Base-by-base conservation (phyloP, 2,888 invertebrate genomes). In the Aromia moschata region DNA sequence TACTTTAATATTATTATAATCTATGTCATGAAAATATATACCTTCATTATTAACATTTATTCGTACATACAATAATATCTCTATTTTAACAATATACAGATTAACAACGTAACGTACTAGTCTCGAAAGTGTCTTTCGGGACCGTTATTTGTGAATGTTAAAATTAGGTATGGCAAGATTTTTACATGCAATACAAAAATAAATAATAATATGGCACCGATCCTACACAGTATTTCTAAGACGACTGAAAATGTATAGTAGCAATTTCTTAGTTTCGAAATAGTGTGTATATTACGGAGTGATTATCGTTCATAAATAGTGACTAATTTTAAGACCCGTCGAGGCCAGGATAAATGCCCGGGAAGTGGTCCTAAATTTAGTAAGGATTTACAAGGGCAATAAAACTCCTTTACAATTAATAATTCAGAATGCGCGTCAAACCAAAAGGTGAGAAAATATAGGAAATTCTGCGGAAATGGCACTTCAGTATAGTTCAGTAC, bases 161-260 rank as follows among this genome's bases (percentile, higher is more conserved):
- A 58, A 47, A 15, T 53, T 57, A 56, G 17, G 60, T 65, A 71
- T 71, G 70, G 70, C 70, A 71, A 71, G 70, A 70, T 60, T 56
- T 56, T 43, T 47, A 58, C 40, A 56, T 52, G 58, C 55, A 58
- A 62, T 49, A 58, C 52, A 64, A 60, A 59, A 66, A 66, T 65
- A 64, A 70, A 65, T 62, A 70, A 65, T 62, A 62, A 67, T 70
- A 70, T 70, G 70, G 70, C 70, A 70, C 70, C 64, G 51, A 52
- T 38, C 41, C 31, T 40, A 52, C 41, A 41, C 52, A 58, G 20
- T 59, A 59, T 53, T 56, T 56, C 18, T 36, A 18, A 55, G 37
- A 45, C 10, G 2, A 33, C 15, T 14, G 30, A 52, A 30, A 52
- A 31, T 1, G 9, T 31, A 1, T 15, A 2, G 17, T 40, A 40